A percentile compares a stretch with the other conserved stretches of the same genome.
phyloP scores from a whole-genome alignment of 1,140 invertebrate genomes.

The Drosophila chauvacae region DNA sequence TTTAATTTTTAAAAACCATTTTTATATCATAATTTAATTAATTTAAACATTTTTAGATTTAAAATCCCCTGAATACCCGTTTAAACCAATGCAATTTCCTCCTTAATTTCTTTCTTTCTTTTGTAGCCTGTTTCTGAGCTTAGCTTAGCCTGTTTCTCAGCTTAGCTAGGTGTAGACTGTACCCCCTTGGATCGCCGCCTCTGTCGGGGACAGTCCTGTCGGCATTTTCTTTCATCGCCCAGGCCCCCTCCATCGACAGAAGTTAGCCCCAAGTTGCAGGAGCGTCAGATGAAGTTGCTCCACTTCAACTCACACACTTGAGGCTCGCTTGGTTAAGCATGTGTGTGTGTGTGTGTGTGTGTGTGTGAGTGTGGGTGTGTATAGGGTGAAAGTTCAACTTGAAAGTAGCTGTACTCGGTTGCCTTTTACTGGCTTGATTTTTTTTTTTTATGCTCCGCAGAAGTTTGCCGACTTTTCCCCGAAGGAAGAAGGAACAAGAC shows the following conservation, averaged over 20 bases:
- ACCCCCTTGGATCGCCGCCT: neutral
- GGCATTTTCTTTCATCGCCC: constrained; percentile 59
- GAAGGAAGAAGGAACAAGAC: constrained; percentile 25
- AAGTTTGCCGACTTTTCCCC: constrained; percentile 58
- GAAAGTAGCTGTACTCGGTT: constrained; percentile 57
- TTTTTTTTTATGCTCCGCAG: constrained; percentile 20
- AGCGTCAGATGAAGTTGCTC: constrained; percentile 72
- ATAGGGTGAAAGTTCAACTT: constrained; percentile 52
- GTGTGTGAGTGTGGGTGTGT: constrained; percentile 11
- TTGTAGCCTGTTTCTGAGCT: neutral
- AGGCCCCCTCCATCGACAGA: neutral
- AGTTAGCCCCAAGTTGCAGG: constrained; percentile 69
- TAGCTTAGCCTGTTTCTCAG: too few relatives aligned
- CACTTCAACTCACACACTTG: constrained; percentile 67
- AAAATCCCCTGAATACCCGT: neutral
- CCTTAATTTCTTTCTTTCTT: neutral
- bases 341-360: constrained; percentile 11
- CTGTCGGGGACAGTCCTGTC: constrained; percentile 48
- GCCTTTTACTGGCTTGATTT: constrained; percentile 33
- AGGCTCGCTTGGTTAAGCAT: constrained; percentile 41
- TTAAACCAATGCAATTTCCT: neutral
- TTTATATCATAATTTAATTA: neutral
- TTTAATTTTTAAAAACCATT: neutral
- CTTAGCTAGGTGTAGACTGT: neutral
- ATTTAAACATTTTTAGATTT: neutral